These are phyloP conservation scores for Agrypnia vestita DNA, from an alignment of 1,140 invertebrate species.

Conservation along the genomic window DNA sequence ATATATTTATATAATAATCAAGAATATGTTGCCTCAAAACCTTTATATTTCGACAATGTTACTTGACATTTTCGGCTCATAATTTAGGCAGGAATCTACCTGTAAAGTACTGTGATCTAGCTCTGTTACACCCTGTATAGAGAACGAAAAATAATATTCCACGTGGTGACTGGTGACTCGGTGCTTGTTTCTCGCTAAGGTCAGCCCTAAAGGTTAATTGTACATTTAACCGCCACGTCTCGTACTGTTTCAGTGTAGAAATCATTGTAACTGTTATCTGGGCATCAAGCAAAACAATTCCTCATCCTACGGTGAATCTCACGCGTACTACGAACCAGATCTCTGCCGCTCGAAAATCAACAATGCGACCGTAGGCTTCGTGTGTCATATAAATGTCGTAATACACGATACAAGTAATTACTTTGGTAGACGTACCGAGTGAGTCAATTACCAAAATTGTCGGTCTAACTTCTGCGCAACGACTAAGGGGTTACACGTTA, in stretches of 20 bases:
- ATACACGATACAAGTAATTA: constrained; percentile 9
- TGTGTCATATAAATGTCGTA: constrained; percentile 15
- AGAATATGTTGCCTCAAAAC: too few species aligned
- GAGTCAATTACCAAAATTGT: neutral
- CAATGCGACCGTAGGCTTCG: neutral
- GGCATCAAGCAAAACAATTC: constrained; percentile 25
- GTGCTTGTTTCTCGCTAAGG: constrained; percentile 27
- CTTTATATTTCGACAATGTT: too few species aligned
- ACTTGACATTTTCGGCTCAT: too few species aligned
- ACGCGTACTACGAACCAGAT: neutral
- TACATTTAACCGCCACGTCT: constrained; percentile 26
- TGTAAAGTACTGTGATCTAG: too few species aligned
- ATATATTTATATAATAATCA: too few species aligned
- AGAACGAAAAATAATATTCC: constrained; percentile 10
- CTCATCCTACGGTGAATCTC: constrained; percentile 14
- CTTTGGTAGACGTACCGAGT: neutral
- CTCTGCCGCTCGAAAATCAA: neutral
- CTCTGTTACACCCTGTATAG: too few species aligned
- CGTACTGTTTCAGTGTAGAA: constrained; percentile 30
- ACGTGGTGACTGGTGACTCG: constrained; percentile 21
- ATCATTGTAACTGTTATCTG: constrained; percentile 33
- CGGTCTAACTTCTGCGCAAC: too few species aligned
- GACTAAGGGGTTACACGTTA: too few species aligned
- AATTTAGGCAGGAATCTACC: too few species aligned
- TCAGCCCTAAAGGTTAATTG: constrained; percentile 50